These are phyloP conservation scores for Trinorchestia longiramus DNA, from an alignment of 1,140 invertebrate species.

Conservation along the genomic window DNA sequence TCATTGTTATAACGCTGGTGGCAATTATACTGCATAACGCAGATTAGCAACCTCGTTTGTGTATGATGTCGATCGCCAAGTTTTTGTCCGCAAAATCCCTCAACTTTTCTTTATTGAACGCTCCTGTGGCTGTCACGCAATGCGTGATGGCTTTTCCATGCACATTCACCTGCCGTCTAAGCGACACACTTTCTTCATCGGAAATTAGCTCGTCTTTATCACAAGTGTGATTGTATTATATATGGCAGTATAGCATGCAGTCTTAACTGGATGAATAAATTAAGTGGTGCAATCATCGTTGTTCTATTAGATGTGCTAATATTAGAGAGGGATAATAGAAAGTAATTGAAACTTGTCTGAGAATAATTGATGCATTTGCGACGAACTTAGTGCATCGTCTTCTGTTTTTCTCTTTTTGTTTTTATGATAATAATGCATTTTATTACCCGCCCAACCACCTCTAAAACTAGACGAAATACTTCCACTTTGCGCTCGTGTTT, in stretches of 20 bases:
- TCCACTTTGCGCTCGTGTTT: neutral
- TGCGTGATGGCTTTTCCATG: neutral
- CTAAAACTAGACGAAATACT: neutral
- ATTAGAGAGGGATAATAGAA: neutral
- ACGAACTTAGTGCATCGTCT: neutral
- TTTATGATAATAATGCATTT: neutral
- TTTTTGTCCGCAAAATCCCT: neutral
- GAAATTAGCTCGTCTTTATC: neutral
- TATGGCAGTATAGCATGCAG: neutral
- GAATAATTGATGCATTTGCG: neutral
- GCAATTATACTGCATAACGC: neutral
- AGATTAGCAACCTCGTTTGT: neutral
- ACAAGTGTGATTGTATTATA: neutral
- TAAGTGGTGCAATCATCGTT: constrained; percentile 7
- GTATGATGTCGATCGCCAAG: neutral
- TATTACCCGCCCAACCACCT: neutral
- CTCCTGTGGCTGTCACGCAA: neutral
- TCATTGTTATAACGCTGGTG: neutral
- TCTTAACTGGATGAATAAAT: neutral
- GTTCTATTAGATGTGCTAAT: neutral
- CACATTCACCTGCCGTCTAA: neutral
- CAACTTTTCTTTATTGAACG: neutral
- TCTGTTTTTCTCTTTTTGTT: neutral
- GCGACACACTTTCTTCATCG: neutral
- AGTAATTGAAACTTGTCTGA: neutral